Conservation (phyloP, 2,113 vertebrate genomes). For the Triplophysa siluroides region DNA sequence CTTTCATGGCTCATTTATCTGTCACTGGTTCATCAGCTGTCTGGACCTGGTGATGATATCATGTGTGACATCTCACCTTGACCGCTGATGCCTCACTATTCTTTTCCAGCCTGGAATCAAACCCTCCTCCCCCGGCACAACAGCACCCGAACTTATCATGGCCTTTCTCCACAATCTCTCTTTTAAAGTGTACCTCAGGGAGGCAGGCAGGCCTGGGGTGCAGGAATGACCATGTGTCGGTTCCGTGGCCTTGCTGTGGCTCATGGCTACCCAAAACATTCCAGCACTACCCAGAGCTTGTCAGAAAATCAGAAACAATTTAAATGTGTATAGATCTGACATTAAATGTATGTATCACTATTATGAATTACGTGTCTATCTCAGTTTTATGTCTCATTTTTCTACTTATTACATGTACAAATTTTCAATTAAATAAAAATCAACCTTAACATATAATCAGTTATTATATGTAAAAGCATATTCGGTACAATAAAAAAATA, state of each 20-base stretch:
- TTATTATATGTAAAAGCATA: no score
- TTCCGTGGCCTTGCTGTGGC: constrained; percentile 24
- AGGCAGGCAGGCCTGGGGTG: constrained; percentile 22
- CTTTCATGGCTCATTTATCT: constrained; percentile 41
- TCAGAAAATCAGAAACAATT: background rate
- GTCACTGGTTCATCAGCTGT: constrained; percentile 50
- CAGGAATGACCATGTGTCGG: constrained; percentile 13
- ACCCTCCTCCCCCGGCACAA: constrained; percentile 32
- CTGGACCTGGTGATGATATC: constrained; percentile 52
- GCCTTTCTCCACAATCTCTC: constrained; percentile 32
- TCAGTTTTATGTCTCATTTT: no score
- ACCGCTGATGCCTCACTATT: constrained; percentile 43
- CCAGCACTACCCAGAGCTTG: background rate
- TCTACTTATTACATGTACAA: no score
- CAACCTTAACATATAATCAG: no score
- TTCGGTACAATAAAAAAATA: no score
- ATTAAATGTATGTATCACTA: no score
- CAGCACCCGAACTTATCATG: constrained; percentile 36
- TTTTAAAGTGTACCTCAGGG: constrained; percentile 4
- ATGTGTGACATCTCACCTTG: constrained; percentile 58
- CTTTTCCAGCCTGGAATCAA: constrained; percentile 48
- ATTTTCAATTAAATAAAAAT: no score
- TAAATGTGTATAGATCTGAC: no score
- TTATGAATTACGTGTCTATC: no score
- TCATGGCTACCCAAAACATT: constrained; percentile 19